Evolutionary conservation across 1,140 invertebrate species (phyloP).

Genomic region (Pseudomyrmex gracilis): DNA sequence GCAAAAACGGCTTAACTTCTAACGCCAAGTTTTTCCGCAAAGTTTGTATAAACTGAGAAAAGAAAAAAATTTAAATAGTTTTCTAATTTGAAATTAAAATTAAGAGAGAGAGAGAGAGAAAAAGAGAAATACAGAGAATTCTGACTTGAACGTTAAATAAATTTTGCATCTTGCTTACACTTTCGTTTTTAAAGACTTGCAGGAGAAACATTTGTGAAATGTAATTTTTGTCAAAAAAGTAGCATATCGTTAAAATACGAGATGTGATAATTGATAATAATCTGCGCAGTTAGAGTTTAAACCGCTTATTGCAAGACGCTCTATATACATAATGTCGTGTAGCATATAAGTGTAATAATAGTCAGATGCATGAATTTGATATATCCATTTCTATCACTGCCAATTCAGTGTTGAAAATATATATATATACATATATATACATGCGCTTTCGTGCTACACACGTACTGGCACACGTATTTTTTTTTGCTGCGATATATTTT

Average conservation of each 20-base stretch:
- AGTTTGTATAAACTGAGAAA: not conserved
- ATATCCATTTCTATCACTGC: slow-evolving; percentile 65
- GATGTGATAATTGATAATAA: not conserved
- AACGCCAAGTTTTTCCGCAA: not conserved
- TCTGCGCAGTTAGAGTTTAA: slow-evolving; percentile 23
- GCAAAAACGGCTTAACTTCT: slow-evolving; percentile 6
- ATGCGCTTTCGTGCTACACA: slow-evolving; percentile 39
- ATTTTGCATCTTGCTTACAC: too few species aligned
- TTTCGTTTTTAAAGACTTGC: too few species aligned
- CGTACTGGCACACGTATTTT: slow-evolving; percentile 3
- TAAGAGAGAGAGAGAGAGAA: too few species aligned
- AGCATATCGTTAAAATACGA: not conserved
- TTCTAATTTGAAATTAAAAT: too few species aligned
- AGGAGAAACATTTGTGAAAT: too few species aligned
- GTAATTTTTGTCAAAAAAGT: not conserved
- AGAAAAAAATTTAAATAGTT: not conserved
- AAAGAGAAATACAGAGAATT: too few species aligned
- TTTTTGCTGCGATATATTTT: too few species aligned
- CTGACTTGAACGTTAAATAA: too few species aligned
- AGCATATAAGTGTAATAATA: slow-evolving; percentile 28
- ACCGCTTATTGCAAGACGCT: slow-evolving; percentile 44
- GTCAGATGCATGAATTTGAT: slow-evolving; percentile 51
- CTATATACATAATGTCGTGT: slow-evolving; percentile 6
- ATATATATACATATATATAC: not conserved
- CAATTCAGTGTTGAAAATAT: slow-evolving; percentile 55